phyloP scores from a whole-genome alignment of 2,113 vertebrate genomes.

The Marmota monax region DNA sequence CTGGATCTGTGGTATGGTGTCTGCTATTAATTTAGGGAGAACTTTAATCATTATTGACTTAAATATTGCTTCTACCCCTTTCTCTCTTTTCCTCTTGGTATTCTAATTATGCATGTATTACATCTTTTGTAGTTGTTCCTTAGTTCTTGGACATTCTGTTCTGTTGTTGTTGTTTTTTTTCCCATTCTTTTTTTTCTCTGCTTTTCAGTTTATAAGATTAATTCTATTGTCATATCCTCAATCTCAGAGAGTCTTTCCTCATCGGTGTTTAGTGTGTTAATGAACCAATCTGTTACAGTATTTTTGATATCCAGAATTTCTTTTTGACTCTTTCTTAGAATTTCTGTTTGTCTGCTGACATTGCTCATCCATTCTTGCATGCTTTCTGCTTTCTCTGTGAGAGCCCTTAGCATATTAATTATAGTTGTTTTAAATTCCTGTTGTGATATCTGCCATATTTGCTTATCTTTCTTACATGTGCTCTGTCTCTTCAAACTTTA shows the following conservation, averaged over 20 bases:
- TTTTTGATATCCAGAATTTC: not conserved
- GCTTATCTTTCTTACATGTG: not conserved
- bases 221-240: not conserved
- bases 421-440: not conserved
- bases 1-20: not conserved
- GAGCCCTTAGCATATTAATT: not conserved
- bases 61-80: not conserved
- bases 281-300: not conserved
- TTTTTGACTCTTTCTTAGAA: constrained; percentile 1
- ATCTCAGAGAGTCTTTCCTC: not conserved
- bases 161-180: not conserved
- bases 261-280: not conserved
- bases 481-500: not conserved
- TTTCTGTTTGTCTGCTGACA: not conserved
- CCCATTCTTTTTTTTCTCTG: not conserved
- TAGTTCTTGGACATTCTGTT: not conserved
- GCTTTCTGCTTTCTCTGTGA: not conserved
- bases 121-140: not conserved
- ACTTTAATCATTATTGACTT: not conserved
- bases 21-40: not conserved
- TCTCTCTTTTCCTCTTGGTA: not conserved
- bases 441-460: not conserved
- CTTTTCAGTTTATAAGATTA: not conserved
- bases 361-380: not conserved
- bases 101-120: not conserved